Evolutionary conservation across 2,888 invertebrate species (phyloP), one percentile per base, ranked within the genome.

Genomic region (Oscheius sp.): DNA sequence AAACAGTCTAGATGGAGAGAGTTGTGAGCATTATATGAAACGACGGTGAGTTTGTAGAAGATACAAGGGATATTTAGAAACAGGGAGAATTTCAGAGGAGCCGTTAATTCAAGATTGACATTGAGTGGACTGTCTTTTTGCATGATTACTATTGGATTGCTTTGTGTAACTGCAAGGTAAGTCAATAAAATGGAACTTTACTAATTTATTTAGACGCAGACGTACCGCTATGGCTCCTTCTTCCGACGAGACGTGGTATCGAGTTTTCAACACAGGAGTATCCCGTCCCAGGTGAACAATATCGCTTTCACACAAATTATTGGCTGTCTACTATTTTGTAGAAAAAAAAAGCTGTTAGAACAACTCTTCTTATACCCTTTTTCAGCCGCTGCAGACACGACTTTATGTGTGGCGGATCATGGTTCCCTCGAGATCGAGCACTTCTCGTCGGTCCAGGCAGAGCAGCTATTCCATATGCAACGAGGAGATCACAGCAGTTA

Each of bases 41-140:
- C 22, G 49, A 49, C 17, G 38, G 56, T 38, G 8, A 9, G 32
- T n/a, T n/a, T n/a, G n/a, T 36, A 36, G 36, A 8, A 8, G 8
- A 14, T 36, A 36, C 36, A 36, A 9, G 36, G 14, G 14, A 36
- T 14, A 9, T 36, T 9, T 14, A 14, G 36, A 14, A 36, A 6
- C 20, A 17, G 4, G n/a, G 20, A 6, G 20, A 6, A 9, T 67
- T 68, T 51, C 50, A 65, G 65, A 30, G 68, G 68, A 32, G 69
- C 72, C 1, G 77, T 79, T 2, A 79, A 79, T 62, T 79, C 79
- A 17, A 70, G 79, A 14, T 63, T 79, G 26, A 79, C 79, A 0
- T 74, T 79, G 24, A 75, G 75, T 44, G 79, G 79, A 14, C 73
- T 79, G 17, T 77, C 79, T n/a, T 79, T 79, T 64, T 79, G 79